These are phyloP conservation scores for Erithacus rubecula DNA, from an alignment of 2,797 vertebrate species.

Conservation along the genomic window DNA sequence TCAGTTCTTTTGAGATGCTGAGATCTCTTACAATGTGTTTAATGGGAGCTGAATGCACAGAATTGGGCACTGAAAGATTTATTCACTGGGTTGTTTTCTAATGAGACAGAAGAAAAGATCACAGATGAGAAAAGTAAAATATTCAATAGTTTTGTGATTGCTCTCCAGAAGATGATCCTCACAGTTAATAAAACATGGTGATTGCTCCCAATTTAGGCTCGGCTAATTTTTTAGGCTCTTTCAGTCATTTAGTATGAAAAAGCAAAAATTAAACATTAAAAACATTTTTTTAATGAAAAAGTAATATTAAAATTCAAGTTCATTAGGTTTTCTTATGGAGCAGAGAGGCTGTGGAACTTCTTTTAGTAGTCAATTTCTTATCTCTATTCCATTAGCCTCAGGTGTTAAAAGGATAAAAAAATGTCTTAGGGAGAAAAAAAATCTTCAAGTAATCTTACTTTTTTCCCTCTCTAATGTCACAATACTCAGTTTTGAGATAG, in stretches of 20 bases:
- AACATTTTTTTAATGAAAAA: not conserved
- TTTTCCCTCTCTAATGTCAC: not conserved
- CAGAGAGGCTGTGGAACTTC: not conserved
- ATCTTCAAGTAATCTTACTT: not conserved
- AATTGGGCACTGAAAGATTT: slow-evolving; percentile 40
- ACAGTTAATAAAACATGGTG: slow-evolving; percentile 59
- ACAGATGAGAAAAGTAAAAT: slow-evolving; percentile 60
- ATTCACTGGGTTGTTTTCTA: slow-evolving; percentile 58
- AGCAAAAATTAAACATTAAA: slow-evolving; percentile 41
- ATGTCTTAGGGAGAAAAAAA: not conserved
- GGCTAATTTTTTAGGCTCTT: slow-evolving; percentile 4
- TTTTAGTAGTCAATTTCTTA: not conserved
- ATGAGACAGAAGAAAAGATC: slow-evolving; percentile 62
- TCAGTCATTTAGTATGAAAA: slow-evolving; percentile 14
- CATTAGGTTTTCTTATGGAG: slow-evolving; percentile 5
- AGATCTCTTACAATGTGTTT: not conserved
- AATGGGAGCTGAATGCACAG: slow-evolving; percentile 23
- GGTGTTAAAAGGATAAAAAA: not conserved
- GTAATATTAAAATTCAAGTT: not conserved
- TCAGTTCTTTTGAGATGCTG: not conserved
- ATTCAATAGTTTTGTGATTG: slow-evolving; percentile 64
- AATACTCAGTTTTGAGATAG: not conserved
- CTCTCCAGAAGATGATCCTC: slow-evolving; percentile 46
- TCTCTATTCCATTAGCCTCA: not conserved
- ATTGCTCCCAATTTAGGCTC: slow-evolving; percentile 38